Conservation (phyloP, 2,113 vertebrate species). For the Pteropus alecto region DNA sequence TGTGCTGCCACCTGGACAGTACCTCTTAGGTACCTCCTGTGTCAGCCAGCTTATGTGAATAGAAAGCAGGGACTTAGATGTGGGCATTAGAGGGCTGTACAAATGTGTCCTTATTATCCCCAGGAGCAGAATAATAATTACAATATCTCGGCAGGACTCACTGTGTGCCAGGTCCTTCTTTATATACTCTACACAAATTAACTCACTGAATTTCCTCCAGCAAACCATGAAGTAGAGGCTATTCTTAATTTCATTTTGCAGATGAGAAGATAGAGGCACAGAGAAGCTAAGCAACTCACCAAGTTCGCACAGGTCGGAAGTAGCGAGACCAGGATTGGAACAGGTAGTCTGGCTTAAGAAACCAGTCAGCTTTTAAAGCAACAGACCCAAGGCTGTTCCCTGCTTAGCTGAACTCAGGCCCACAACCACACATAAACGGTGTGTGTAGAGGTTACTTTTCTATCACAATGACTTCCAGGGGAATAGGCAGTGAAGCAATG, state of each 20-base stretch:
- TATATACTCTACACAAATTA: rapidly evolving
- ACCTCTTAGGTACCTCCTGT: not conserved
- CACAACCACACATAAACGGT: not conserved
- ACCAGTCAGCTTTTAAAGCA: not conserved
- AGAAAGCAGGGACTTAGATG: not conserved
- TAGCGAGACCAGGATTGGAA: not conserved
- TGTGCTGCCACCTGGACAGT: not conserved
- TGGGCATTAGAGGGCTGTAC: not conserved
- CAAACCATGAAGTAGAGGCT: not conserved
- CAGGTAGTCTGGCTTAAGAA: not conserved
- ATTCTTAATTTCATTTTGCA: not conserved
- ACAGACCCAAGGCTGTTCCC: not conserved
- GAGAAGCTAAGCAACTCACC: not conserved
- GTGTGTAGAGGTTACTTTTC: not conserved
- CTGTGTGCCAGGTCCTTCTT: not conserved
- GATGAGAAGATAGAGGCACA: not conserved
- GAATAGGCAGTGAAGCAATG: not conserved
- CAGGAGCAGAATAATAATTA: not conserved
- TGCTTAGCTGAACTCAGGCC: not conserved
- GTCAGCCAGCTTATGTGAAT: not conserved
- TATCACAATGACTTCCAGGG: not conserved
- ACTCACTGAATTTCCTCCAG: not conserved
- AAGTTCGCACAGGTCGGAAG: not conserved
- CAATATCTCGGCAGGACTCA: not conserved
- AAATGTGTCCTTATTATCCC: not conserved